Evolutionary conservation across 2,113 vertebrate species (phyloP).

Genomic region (Phrynocephalus versicolor): DNA sequence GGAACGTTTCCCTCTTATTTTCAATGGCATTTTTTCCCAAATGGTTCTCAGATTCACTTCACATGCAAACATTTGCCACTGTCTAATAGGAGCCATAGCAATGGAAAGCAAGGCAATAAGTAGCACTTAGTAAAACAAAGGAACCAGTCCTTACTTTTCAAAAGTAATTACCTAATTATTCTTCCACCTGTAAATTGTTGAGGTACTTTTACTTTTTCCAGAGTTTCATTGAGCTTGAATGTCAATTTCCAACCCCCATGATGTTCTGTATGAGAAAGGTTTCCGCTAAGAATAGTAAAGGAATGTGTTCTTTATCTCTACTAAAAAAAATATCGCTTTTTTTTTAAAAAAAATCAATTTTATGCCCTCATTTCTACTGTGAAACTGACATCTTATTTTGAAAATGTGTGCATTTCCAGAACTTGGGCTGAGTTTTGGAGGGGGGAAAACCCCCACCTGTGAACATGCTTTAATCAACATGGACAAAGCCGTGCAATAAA

Average conservation of each 20-base stretch:
- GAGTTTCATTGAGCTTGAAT: constrained; percentile 47
- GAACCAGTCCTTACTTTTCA: constrained; percentile 52
- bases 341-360: no score
- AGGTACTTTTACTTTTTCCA: constrained; percentile 52
- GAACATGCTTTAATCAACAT: neutral
- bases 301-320: neutral
- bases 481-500: neutral
- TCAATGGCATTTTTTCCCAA: constrained; percentile 22
- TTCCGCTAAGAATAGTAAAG: neutral
- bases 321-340: no score
- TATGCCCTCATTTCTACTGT: no score
- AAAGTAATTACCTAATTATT: constrained; percentile 58
- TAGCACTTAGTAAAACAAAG: constrained; percentile 64
- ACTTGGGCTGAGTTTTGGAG: neutral
- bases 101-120: constrained; percentile 64
- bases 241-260: neutral
- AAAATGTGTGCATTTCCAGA: neutral
- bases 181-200: constrained; percentile 52
- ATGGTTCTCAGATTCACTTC: constrained; percentile 19
- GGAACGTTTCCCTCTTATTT: neutral
- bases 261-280: neutral
- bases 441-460: neutral
- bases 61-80: constrained; percentile 28
- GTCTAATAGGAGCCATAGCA: constrained; percentile 65
- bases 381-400: neutral